phyloP scores from a whole-genome alignment of 2,113 vertebrate genomes.

The Melanotaenia duboulayi region DNA sequence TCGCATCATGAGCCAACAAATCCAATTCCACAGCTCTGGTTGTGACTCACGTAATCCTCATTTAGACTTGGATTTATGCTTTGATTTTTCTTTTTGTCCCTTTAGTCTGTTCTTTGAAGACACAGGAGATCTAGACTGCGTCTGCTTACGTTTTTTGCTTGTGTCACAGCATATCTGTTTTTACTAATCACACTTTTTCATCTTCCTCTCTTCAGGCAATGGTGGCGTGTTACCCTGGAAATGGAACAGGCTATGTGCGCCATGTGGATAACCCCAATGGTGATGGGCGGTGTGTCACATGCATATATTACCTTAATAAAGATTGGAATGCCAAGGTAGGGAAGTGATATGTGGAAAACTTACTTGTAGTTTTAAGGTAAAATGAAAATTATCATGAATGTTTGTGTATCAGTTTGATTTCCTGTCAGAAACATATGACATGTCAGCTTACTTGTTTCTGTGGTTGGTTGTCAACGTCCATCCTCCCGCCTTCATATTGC shows the following conservation, averaged over 20 bases:
- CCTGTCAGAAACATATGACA: constrained; percentile 2
- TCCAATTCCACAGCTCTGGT: not conserved
- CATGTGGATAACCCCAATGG: constrained; percentile 97
- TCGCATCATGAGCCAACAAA: not conserved
- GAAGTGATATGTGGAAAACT: constrained; percentile 17
- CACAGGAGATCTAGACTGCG: not conserved
- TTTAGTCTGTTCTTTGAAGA: constrained; percentile 7
- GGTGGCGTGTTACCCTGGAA: constrained; percentile 97
- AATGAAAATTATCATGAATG: constrained; percentile 11
- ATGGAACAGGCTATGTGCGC: constrained; percentile 94
- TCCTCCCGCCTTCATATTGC: constrained; percentile 1
- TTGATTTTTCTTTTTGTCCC: not conserved
- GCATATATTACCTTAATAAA: constrained; percentile 99
- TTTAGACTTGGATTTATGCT: not conserved
- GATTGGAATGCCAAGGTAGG: constrained; percentile 96
- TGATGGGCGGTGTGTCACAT: constrained; percentile 96
- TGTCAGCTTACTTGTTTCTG: not conserved
- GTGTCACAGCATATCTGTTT: constrained; percentile 29
- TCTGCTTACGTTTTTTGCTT: constrained; percentile 1
- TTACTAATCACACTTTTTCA: constrained; percentile 40
- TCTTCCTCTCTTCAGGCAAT: constrained; percentile 87
- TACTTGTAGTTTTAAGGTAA: not conserved
- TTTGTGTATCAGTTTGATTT: constrained; percentile 10
- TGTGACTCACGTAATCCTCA: not conserved
- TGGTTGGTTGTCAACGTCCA: not conserved